Evolutionary conservation across 2,113 vertebrate genomes (phyloP), one percentile per base, ranked within the genome.

Genomic region (Varanus salvator): DNA sequence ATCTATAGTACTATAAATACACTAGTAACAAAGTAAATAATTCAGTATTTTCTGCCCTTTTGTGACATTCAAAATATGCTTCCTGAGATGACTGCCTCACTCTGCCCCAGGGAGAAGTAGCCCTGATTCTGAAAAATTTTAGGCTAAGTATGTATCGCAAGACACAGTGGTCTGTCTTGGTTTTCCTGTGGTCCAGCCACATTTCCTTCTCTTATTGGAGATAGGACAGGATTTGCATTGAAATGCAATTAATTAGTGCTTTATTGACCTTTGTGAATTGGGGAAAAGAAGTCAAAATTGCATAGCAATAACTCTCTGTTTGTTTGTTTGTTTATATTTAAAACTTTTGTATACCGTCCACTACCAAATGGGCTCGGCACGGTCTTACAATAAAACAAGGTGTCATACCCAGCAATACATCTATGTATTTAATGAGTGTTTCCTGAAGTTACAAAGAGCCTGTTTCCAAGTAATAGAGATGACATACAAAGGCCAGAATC

Each of bases 401-500:
- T 34, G 50, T 75, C 52, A 85, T 27, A 77, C 31, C 29, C 54
- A 7, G 17, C 34, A 75, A 19, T 17, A 8, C 29, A 38, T 85
- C 52, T 66, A 52, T 34, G 4, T 92, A 85, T 60, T 60, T 57
- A 90, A 88, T 77, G 80, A 0, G 0, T 38, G 80, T 91, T 54
- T 88, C 50, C 88, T 83, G 87, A 88, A 48, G 78, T 77, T 66
- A 81, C 87, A 89, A 84, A 92, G 44, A 69, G 89, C 15, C 34
- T 9, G 14, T 0, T 0, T 81, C 38, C 19, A 14, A 3, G 71
- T 89, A 87, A 34, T 86, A 31, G 14, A 8, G 89, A 60, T 7
- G 74, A 25, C 71, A 52, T 66, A 4, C 12, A 27, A 11, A 90
- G 34, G 50, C 66, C 66, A 84, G 48, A 90, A 4, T 3, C 54